phyloP scores from a whole-genome alignment of 2,888 invertebrate species.

The Flexamia atlantica region DNA sequence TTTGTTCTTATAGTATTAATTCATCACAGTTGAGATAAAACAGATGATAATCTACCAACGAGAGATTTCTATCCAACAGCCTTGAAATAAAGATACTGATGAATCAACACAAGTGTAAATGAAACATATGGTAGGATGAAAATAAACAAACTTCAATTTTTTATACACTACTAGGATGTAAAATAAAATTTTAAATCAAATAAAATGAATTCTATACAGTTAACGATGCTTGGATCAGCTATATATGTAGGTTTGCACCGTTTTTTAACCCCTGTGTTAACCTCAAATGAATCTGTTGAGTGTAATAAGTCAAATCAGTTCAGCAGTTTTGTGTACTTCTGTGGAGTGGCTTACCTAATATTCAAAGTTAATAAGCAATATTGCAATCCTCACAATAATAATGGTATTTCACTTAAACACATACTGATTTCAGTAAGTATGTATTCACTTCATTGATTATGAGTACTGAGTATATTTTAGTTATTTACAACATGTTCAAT shows the following conservation, averaged over 20 bases:
- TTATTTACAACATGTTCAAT: too few relatives aligned
- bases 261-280: not conserved
- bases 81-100: too few relatives aligned
- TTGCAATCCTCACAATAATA: not conserved
- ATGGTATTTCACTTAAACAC: not conserved
- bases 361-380: not conserved
- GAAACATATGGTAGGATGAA: not conserved
- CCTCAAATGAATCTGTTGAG: not conserved
- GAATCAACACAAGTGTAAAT: too few relatives aligned
- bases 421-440: not conserved
- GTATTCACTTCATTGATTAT: too few relatives aligned
- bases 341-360: not conserved
- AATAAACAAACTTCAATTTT: not conserved
- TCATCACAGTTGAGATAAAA: too few relatives aligned
- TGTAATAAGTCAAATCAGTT: not conserved
- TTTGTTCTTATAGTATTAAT: too few relatives aligned
- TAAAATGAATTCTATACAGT: not conserved
- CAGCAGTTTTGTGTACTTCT: conserved; percentile 1
- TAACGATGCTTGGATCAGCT: not conserved
- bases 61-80: too few relatives aligned
- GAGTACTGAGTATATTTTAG: too few relatives aligned
- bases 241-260: not conserved
- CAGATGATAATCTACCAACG: too few relatives aligned
- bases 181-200: not conserved
- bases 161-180: not conserved